A percentile compares a stretch with the other conserved stretches of the same genome.
phyloP scores from a whole-genome alignment of 92 coral and sea anemone species.

The Epizoanthus stellaris region DNA sequence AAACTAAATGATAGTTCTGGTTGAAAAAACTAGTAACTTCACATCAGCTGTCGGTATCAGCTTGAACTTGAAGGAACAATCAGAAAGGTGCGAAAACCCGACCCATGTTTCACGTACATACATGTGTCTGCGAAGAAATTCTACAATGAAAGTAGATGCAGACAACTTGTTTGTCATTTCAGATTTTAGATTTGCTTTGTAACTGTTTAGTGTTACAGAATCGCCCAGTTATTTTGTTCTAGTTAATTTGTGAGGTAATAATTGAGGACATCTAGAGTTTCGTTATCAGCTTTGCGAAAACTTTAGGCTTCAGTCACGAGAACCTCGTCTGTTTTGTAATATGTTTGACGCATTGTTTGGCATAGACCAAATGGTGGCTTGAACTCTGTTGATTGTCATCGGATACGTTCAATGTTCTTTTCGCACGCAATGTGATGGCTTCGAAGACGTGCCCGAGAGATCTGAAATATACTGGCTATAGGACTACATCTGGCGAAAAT shows the following conservation, averaged over 20 bases:
- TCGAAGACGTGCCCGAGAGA: neutral
- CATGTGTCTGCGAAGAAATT: neutral
- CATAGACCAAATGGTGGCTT: neutral
- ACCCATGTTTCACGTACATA: neutral
- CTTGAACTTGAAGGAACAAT: neutral
- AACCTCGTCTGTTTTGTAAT: neutral
- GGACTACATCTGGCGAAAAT: neutral
- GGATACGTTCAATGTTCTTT: slow-evolving; percentile 21
- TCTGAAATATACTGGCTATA: neutral
- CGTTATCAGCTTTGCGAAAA: slow-evolving; percentile 1
- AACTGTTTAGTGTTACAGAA: neutral
- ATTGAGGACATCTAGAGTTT: neutral
- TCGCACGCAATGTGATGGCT: slow-evolving; percentile 21
- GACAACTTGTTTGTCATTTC: slow-evolving; percentile 1
- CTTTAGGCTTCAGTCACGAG: slow-evolving; percentile 45
- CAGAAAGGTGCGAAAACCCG: slow-evolving; percentile 12
- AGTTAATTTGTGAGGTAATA: neutral
- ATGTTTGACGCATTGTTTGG: slow-evolving; percentile 27
- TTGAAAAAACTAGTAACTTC: neutral
- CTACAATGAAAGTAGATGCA: slow-evolving; percentile 8
- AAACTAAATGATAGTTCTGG: neutral
- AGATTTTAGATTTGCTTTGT: neutral
- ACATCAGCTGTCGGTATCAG: neutral
- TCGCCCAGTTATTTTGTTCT: neutral
- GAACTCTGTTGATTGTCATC: slow-evolving; percentile 22